Evolutionary conservation across 2,888 invertebrate genomes (phyloP), one percentile per base, ranked within the genome.

Genomic region (Melitaea athalia): DNA sequence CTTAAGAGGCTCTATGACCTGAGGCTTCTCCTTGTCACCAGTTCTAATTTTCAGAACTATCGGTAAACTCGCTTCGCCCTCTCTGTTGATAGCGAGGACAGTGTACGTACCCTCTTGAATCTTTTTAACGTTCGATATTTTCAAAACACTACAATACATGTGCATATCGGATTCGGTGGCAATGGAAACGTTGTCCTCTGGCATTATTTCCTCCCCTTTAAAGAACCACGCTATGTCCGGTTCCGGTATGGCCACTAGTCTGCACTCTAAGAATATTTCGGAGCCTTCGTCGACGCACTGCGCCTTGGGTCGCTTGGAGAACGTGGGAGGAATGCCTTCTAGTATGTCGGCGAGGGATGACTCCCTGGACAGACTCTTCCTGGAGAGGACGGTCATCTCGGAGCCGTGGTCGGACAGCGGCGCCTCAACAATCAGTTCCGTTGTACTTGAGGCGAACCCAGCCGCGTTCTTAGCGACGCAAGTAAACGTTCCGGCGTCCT

Each of bases 301-400:
- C 0, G 97, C 96, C 85, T 96, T 96, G 0, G 98, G 98, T 81
- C 97, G 96, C 75, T 96, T 96, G 17, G 98, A 97, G 88, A 99
- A 98, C 52, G 98, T 98, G 45, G 99, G 99, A 71, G 98, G 98
- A 79, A 98, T 97, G 63, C 98, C 98, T 91, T 98, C 98, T 52
- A 98, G 88, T 72, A 98, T 97, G 84, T 98, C 98, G 31, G 96
- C 97, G 64, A 98, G 86, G 0, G 98, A 98, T 3, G 98, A 98
- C 86, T 98, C 98, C 74, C 98, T 94, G 0, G 97, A 98, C 68
- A 98, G 90, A 81, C 97, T 97, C 82, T 96, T 96, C 78, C 98
- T 94, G 0, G 97, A 97, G 64, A 96, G 92, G 33, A 96, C 94
- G 4, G 96, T 96, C 83, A 95, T 94, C 85, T 98, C 97, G 1